Evolutionary conservation across 2,113 vertebrate species (phyloP), one percentile per base, ranked within the genome.

Genomic region (Oxyura jamaicensis): DNA sequence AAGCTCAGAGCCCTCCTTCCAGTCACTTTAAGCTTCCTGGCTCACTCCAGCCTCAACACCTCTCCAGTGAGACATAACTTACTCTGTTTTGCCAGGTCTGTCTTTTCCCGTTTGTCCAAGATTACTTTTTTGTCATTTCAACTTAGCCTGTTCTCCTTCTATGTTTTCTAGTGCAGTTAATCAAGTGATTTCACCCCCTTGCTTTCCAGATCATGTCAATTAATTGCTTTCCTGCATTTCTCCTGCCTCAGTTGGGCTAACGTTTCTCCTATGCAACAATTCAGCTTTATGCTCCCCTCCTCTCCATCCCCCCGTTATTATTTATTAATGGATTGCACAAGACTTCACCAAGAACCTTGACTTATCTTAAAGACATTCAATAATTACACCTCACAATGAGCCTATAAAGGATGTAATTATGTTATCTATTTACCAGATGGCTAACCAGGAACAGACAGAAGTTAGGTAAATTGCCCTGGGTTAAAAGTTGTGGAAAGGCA

Each of bases 351-450:
- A 75, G 83, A 94, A 93, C 62, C 82, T 79, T 80, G 80, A 93
- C 53, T 33, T 75, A 82, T 75, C 86, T 93, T 94, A 73, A 94
- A 96, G 95, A 90, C 10, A 9, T 82, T 84, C 73, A 86, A 50
- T 93, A 95, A 93, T 96, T 88, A 92, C 94, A 69, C 48, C 35
- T 23, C 86, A 81, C 92, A 93, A 92, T 93, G 69, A 96, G 41
- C 83, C 86, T 84, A 69, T 93, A 93, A 95, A 83, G 39, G 68
- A 77, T 90, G 80, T 69, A 96, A 90, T 96, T 95, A 95, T 95
- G 72, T 91, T 93, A 72, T 96, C 92, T 88, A 66, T 94, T 96
- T 91, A 90, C 93, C 96, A 97, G 95, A 94, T 95, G 95, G 95
- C 83, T 93, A 94, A 84, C 93, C 93, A 94, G 93, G 65, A 95